Base-by-base conservation (phyloP, 2,888 invertebrate species). In the Drosophila ustulata region DNA sequence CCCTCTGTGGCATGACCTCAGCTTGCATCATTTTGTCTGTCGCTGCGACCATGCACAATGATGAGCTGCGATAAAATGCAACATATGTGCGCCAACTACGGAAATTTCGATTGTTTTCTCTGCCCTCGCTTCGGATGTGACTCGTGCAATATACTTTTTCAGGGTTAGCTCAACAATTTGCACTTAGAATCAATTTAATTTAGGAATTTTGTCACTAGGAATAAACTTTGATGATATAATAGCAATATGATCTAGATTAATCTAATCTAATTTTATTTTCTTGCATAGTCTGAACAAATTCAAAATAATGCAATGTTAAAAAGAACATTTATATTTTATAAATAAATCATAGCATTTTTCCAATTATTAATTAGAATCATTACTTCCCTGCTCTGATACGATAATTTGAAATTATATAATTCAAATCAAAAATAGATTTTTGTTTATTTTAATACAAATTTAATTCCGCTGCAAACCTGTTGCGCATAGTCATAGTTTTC, bases 1-100 rank as follows among this genome's bases (percentile, higher is more conserved):
- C 39, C 25, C n/a, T 49, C 53, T 18, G 11, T 74, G 64, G 73
- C 80, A 67, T 76, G 88, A 82, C 86, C 88, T 86, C 84, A 59
- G 82, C 51, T 69, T 78, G 80, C 80, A 53, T 64, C 71, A 70
- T 61, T 71, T 51, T 46, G 53, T 61, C 52, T 62, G 69, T 58
- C 58, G 66, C 34, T 41, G 53, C 66, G 67, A 46, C 65, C 68
- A 51, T 65, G 62, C 66, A 70, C 50, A 66, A 47, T 70, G 66
- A 78, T 78, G 69, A 69, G 66, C 55, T 47, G 53, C 62, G 56
- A 28, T 66, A 53, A 72, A 67, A 63, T 59, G 59, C 59, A 66
- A 49, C 78, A 67, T 59, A 47, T 62, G 45, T 51, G 49, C 2
- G 13, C 53, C 46, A 64, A 34, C 75, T 61, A 66, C 79, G 56